Percentiles rank a stretch among this genome's conserved stretches.
phyloP scores from a whole-genome alignment of 2,888 invertebrate species.

The Mechanitis mazaeus region DNA sequence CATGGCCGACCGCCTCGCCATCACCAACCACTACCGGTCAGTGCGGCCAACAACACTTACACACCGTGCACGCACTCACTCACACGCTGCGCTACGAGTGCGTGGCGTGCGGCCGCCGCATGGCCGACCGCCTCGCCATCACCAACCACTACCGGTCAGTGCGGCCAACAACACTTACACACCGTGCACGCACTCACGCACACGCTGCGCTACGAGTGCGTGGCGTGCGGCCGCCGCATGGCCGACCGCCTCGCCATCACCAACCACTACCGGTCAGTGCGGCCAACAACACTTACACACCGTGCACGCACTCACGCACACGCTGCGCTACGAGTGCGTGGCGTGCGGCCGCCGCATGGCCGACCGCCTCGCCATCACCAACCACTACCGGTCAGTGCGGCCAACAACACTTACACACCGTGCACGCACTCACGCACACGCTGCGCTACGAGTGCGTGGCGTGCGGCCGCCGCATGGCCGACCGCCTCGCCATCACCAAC shows the following conservation, averaged over 20 bases:
- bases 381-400: conserved; percentile 50
- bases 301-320: conserved; percentile 60
- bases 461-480: conserved; percentile 56
- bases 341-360: conserved; percentile 54
- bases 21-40: conserved; percentile 58
- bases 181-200: conserved; percentile 58
- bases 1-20: conserved; percentile 57
- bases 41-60: neutral
- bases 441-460: conserved; percentile 53
- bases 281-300: neutral
- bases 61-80: conserved; percentile 51
- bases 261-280: conserved; percentile 52
- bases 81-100: conserved; percentile 64
- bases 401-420: neutral
- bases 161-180: neutral
- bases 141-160: conserved; percentile 55
- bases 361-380: conserved; percentile 53
- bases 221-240: conserved; percentile 52
- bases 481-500: conserved; percentile 53
- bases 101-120: conserved; percentile 46
- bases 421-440: conserved; percentile 43
- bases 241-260: conserved; percentile 53
- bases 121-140: conserved; percentile 57
- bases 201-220: conserved; percentile 58
- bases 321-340: conserved; percentile 54